Base-by-base conservation (phyloP, 2,888 invertebrate genomes). In the Nematopogon swammerdamellus region DNA sequence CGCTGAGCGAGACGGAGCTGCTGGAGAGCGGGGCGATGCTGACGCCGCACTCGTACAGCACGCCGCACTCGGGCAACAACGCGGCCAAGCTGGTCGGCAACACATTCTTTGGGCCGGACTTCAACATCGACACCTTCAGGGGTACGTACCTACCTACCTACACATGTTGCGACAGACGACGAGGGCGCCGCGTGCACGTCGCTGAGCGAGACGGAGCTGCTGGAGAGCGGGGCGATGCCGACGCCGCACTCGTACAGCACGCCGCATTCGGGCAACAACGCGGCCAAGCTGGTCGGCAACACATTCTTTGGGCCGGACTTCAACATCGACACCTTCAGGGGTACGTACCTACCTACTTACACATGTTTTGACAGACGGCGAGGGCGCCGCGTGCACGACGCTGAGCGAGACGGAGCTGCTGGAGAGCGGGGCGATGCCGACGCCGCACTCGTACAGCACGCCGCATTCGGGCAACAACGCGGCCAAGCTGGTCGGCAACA, bases 281-380 rank as follows among this genome's bases (percentile, higher is more conserved):
- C 83, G 51, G 83, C 84, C 51, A 87, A 88, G 61, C 82, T 91
- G 25, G 88, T 90, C 11, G 92, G 91, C 16, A 91, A 87, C 61
- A 91, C 92, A 18, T 98, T 98, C 81, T 98, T 98, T 73, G 96
- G 96, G 10, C 95, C 95, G 0, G 96, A 95, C 76, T 98, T 98
- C 67, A 96, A 90, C 64, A 83, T 93, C 47, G 96, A 95, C 51
- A 87, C 87, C 49, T 87, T 91, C 62, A 84, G 89, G 83, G 85
- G 88, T 82, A 66, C 68, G 63, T 55, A 48, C 6, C n/a, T n/a
- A n/a, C n/a, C n/a, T n/a, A n/a, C n/a, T n/a, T n/a, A n/a, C n/a
- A n/a, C n/a, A n/a, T n/a, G n/a, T n/a, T n/a, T n/a, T n/a, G n/a
- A n/a, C n/a, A n/a, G n/a, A n/a, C n/a, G n/a, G n/a, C n/a, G n/a